These are phyloP conservation scores for Colostygia pectinataria DNA, from an alignment of 2,888 invertebrate species.

Conservation along the genomic window DNA sequence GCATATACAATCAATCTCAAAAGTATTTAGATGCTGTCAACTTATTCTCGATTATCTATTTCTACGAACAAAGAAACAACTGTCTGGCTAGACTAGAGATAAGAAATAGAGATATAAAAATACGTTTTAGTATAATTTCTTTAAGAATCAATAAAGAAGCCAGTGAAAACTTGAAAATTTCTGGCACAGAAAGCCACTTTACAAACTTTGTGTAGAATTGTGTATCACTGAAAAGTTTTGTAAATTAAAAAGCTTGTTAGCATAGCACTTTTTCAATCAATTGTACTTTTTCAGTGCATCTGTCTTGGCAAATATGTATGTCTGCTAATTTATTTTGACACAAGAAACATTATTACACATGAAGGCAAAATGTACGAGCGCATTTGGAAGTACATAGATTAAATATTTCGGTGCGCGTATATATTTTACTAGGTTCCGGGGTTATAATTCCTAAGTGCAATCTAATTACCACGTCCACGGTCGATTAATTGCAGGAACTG, in stretches of 20 bases:
- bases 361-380: constrained; percentile 19
- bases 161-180: too few relatives aligned
- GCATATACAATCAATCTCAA: constrained; percentile 26
- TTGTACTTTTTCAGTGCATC: constrained; percentile 47
- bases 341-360: constrained; percentile 28
- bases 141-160: too few relatives aligned
- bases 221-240: too few relatives aligned
- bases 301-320: constrained; percentile 69
- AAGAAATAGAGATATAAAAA: too few relatives aligned
- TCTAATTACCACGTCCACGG: constrained; percentile 28
- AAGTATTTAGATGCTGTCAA: constrained; percentile 23
- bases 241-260: background rate
- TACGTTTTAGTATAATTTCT: too few relatives aligned
- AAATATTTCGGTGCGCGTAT: constrained; percentile 19
- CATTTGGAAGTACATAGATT: constrained; percentile 11
- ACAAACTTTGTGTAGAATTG: too few relatives aligned
- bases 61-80: background rate
- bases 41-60: constrained; percentile 5
- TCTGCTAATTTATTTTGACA: constrained; percentile 58
- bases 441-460: constrained; percentile 29
- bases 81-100: background rate
- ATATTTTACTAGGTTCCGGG: constrained; percentile 25
- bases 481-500: constrained; percentile 39
- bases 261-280: constrained; percentile 11
- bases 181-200: too few relatives aligned